A percentile compares a stretch with the other conserved stretches of the same genome.
Evolutionary conservation across 2,888 invertebrate species (phyloP).

Genomic region (Platynereis dumerilii): DNA sequence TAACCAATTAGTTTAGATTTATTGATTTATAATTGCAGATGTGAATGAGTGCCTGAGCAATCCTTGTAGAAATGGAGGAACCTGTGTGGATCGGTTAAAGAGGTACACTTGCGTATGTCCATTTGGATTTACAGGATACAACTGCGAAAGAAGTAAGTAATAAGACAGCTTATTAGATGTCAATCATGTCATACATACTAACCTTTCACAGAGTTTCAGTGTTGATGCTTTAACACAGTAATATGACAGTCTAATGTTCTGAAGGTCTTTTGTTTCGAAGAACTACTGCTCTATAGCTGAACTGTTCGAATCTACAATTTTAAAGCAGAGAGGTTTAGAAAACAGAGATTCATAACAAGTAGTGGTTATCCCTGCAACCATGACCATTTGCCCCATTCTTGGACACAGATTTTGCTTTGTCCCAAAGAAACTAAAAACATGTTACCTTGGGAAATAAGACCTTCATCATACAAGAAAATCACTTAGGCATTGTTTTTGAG

Average conservation of each 20-base stretch:
- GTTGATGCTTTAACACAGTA: slow-evolving; percentile 24
- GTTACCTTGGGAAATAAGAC: no score
- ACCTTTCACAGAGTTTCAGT: no score
- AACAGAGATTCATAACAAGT: no score
- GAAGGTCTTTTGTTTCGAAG: neutral
- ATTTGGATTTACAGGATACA: slow-evolving; percentile 42
- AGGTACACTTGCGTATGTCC: slow-evolving; percentile 44
- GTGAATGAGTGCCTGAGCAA: slow-evolving; percentile 44
- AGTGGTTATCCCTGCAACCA: no score
- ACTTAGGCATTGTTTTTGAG: no score
- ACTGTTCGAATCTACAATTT: no score
- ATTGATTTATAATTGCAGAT: slow-evolving; percentile 42
- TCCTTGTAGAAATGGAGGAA: slow-evolving; percentile 52
- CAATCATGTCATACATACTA: slow-evolving; percentile 47
- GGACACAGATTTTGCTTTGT: no score
- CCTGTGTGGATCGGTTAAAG: slow-evolving; percentile 45
- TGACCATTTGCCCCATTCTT: no score
- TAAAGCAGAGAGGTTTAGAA: no score
- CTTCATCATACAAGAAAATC: no score
- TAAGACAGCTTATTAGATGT: slow-evolving; percentile 44
- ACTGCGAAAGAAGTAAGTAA: slow-evolving; percentile 49
- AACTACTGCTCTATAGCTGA: neutral
- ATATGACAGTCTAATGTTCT: neutral
- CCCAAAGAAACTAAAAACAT: no score
- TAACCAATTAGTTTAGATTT: no score